Percentiles rank a stretch among this genome's conserved stretches.
Evolutionary conservation across 2,797 vertebrate species (phyloP).

Genomic region (Poecile montanus): DNA sequence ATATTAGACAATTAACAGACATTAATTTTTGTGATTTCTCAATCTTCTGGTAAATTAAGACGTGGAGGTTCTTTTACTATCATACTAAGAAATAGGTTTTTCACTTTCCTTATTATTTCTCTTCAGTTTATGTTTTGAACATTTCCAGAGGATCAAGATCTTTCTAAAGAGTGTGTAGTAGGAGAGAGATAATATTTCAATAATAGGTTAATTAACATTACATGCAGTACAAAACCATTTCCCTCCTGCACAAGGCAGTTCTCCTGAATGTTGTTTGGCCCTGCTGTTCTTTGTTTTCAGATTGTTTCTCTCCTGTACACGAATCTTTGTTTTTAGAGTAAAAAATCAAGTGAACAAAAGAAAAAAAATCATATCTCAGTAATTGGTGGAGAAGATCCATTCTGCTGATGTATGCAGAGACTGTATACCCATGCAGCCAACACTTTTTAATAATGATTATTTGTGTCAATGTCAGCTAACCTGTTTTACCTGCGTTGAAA

Average conservation of each 20-base stretch:
- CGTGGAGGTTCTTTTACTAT: background rate
- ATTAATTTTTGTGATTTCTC: background rate
- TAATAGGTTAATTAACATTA: background rate
- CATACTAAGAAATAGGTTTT: background rate
- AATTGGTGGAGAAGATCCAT: background rate
- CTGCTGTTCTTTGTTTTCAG: background rate
- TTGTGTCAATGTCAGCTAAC: background rate
- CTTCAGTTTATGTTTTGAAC: background rate
- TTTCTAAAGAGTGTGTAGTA: background rate
- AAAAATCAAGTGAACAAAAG: background rate
- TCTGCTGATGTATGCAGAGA: background rate
- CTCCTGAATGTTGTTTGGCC: background rate
- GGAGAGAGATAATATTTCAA: background rate
- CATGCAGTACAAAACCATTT: background rate
- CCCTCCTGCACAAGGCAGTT: background rate
- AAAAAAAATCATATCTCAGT: background rate
- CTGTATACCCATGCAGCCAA: fast-evolving
- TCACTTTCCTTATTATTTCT: background rate
- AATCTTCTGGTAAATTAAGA: background rate
- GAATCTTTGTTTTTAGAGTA: background rate
- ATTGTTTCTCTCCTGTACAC: background rate
- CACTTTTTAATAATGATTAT: background rate
- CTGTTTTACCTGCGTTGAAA: slow-evolving; percentile 19
- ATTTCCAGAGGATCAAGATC: background rate
- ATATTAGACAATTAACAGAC: background rate